Base-by-base conservation (phyloP, 2,113 vertebrate genomes). In the Haemorhous mexicanus region DNA sequence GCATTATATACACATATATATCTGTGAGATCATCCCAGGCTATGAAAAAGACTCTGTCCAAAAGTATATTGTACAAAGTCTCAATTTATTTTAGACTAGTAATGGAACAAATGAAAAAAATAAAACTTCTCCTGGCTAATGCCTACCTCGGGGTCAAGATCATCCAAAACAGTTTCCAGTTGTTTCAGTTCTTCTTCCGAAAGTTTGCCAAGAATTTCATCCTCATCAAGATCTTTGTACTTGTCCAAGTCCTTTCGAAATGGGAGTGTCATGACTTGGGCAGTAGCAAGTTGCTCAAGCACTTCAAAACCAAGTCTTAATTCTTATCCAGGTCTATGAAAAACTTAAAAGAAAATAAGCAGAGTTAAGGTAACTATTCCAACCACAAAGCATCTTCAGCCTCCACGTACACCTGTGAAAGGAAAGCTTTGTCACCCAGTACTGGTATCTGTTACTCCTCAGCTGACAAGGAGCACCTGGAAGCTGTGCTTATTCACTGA, bases 211-310 rank as follows among this genome's bases (percentile, higher is more conserved):
- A 99, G 99, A 93, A 99, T 98, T 94, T 99, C 99, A 96, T 99
- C 99, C 95, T 99, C 99, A 91, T 99, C 99, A 0, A 99, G 98
- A 91, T 99, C 99, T 96, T 99, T 99, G 97, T 99, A 99, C 87
- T 99, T 99, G 44, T 99, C 99, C 94, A 99, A 97, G 96, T 99
- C 99, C 94, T 99, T 99, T 95, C 98, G 99, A 96, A 98, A 99
- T 0, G 99, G 97, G 69, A 99, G 96, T 0, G 98, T 98, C 99
- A 99, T 99, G 94, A 88, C 97, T 94, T 52, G 37, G 37, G 73
- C 61, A 70, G 78, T 0, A 49, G 58, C 41, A 63, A 33, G 46
- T 33, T 63, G 66, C 64, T 93, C 46, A 30, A 93, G 55, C 33
- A 35, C 81, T 68, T 47, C 19, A 86, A 82, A 91, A 28, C 2